These are phyloP conservation scores for Apodemia zela DNA, from an alignment of 2,888 invertebrate genomes.

Conservation along the genomic window DNA sequence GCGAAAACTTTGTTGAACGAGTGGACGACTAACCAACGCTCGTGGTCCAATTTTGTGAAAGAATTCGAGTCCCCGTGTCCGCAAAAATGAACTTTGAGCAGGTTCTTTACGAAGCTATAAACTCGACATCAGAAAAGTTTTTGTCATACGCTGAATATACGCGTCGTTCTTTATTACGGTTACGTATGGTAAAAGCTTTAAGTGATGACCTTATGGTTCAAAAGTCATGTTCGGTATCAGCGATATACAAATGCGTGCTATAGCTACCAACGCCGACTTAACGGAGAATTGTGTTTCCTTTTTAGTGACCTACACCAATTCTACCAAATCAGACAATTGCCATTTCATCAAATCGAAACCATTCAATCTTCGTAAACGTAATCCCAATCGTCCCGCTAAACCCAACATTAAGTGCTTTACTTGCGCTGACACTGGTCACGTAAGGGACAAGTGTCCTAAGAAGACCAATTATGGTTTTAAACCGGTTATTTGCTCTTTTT, in stretches of 20 bases:
- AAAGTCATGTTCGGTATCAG: conserved; percentile 16
- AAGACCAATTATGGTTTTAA: background rate
- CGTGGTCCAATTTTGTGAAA: conserved; percentile 6
- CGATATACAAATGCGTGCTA: conserved; percentile 16
- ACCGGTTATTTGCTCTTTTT: background rate
- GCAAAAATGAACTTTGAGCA: background rate
- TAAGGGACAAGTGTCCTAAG: background rate
- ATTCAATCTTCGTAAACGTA: background rate
- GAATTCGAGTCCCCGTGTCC: conserved; percentile 13
- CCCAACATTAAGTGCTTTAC: background rate
- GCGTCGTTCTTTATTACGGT: conserved; percentile 8
- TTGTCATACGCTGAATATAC: conserved; percentile 18
- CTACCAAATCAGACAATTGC: background rate
- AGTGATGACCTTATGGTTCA: conserved; percentile 10
- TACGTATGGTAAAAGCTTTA: conserved; percentile 14
- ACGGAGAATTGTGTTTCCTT: conserved; percentile 7
- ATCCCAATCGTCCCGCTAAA: background rate
- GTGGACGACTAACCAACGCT: conserved; percentile 3
- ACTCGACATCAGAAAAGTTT: conserved; percentile 1
- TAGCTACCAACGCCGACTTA: conserved; percentile 16
- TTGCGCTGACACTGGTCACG: background rate
- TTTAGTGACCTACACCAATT: conserved; percentile 2
- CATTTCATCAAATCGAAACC: background rate
- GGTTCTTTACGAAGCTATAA: conserved; percentile 7
- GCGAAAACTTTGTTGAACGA: background rate